These are phyloP conservation scores for Drosophila mayri DNA, from an alignment of 1,140 invertebrate species.

Conservation along the genomic window DNA sequence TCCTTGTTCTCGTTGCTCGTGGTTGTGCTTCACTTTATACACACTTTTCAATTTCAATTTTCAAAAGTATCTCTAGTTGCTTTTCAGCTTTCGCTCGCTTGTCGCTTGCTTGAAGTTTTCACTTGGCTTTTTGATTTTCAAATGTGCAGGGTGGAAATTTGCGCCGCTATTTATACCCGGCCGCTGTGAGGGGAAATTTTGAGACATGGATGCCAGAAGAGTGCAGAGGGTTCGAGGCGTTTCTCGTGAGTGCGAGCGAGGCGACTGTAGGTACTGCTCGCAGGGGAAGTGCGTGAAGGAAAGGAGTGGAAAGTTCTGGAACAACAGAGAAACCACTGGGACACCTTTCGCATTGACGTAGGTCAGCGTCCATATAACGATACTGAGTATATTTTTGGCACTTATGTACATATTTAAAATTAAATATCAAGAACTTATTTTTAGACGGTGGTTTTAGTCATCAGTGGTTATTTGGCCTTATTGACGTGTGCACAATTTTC, in stretches of 20 bases:
- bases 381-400: background rate
- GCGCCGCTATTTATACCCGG: conserved; percentile 56
- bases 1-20: background rate
- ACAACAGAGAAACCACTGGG: background rate
- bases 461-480: background rate
- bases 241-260: conserved; percentile 11
- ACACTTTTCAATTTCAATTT: conserved; percentile 3
- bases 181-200: conserved; percentile 41
- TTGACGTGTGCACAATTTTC: background rate
- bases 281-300: conserved; percentile 71
- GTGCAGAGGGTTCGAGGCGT: conserved; percentile 12
- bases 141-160: conserved; percentile 38
- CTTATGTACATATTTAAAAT: background rate
- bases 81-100: conserved; percentile 18
- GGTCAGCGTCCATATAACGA: background rate
- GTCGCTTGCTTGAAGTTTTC: conserved; percentile 15
- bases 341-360: background rate
- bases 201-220: conserved; percentile 34
- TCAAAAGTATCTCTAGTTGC: background rate
- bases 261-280: background rate
- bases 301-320: conserved; percentile 85
- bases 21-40: background rate
- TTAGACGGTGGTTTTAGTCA: conserved; percentile 2
- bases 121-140: conserved; percentile 32
- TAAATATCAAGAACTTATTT: background rate